Evolutionary conservation across 2,113 vertebrate species (phyloP).

Genomic region (Archilochus colubris): DNA sequence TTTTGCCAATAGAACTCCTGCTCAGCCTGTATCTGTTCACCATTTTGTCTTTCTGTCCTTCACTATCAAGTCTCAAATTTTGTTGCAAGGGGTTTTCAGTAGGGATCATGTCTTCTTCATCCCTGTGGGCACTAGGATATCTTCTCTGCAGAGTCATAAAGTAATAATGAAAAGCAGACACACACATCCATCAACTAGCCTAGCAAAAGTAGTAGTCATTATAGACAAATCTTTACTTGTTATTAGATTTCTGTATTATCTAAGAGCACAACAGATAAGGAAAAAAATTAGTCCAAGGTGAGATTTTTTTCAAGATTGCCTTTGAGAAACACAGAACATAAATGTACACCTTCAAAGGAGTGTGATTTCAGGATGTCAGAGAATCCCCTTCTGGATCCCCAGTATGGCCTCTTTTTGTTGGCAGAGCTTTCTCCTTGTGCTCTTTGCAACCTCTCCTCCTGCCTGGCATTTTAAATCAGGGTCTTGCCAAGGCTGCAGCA

Average conservation of each 20-base stretch:
- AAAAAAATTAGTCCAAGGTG: not conserved
- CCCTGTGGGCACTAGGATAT: not conserved
- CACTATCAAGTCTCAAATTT: conserved; percentile 5
- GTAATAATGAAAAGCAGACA: conserved; percentile 3
- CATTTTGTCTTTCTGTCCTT: not conserved
- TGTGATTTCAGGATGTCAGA: not conserved
- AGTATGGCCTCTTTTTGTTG: not conserved
- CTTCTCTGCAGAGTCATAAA: not conserved
- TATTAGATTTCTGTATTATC: not conserved
- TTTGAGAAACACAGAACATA: not conserved
- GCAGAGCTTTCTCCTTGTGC: not conserved
- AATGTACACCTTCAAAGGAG: not conserved
- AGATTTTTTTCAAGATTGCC: not conserved
- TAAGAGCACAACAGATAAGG: not conserved
- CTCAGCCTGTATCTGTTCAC: not conserved
- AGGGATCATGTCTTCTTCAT: not conserved
- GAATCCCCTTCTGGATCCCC: not conserved
- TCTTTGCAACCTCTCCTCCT: not conserved
- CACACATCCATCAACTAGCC: not conserved
- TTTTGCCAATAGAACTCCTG: not conserved
- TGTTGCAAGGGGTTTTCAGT: not conserved
- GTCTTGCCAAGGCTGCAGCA: accelerated
- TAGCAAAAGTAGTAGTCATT: not conserved
- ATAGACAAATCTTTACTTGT: not conserved
- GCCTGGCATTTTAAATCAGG: not conserved